Percentiles rank a stretch among this genome's conserved stretches.
Evolutionary conservation across 2,888 invertebrate species (phyloP).

Genomic region (Drosophila lacicola): DNA sequence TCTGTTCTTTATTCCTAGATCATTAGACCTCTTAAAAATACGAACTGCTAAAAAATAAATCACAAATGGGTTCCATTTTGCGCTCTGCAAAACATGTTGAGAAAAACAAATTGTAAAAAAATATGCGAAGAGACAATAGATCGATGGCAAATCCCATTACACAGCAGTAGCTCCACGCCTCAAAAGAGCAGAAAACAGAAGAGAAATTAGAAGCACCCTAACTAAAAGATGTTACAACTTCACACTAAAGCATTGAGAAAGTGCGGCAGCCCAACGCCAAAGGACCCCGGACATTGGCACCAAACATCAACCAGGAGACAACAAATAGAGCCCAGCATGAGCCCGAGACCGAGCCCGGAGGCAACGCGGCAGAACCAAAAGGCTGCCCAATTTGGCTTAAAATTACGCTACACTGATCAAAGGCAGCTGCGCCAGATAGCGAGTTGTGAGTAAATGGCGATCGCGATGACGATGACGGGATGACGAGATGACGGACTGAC

Average conservation of each 20-base stretch:
- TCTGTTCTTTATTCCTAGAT: too few relatives aligned
- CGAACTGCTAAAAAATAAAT: background rate
- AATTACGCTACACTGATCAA: conserved; percentile 83
- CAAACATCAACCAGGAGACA: conserved; percentile 18
- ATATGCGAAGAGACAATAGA: conserved; percentile 49
- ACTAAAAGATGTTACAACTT: conserved; percentile 75
- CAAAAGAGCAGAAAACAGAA: conserved; percentile 60
- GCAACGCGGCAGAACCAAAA: conserved; percentile 57
- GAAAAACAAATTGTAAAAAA: conserved; percentile 31
- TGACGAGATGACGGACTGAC: conserved; percentile 52
- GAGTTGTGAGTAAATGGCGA: conserved; percentile 29
- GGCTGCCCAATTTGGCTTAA: conserved; percentile 81
- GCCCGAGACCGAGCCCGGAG: background rate
- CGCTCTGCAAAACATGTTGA: background rate
- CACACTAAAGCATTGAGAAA: conserved; percentile 81
- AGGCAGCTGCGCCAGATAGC: conserved; percentile 72
- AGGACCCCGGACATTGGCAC: conserved; percentile 72
- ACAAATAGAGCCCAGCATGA: conserved; percentile 41
- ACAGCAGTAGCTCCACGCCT: conserved; percentile 75
- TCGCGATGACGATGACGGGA: conserved; percentile 43
- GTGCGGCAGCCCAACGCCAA: conserved; percentile 70
- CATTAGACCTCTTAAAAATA: background rate
- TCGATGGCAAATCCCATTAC: conserved; percentile 70
- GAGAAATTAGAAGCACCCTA: conserved; percentile 16
- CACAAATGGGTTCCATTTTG: background rate